Evolutionary conservation across 64 coral and sea anemone species (phyloP).

Genomic region (Acropora tenuis): DNA sequence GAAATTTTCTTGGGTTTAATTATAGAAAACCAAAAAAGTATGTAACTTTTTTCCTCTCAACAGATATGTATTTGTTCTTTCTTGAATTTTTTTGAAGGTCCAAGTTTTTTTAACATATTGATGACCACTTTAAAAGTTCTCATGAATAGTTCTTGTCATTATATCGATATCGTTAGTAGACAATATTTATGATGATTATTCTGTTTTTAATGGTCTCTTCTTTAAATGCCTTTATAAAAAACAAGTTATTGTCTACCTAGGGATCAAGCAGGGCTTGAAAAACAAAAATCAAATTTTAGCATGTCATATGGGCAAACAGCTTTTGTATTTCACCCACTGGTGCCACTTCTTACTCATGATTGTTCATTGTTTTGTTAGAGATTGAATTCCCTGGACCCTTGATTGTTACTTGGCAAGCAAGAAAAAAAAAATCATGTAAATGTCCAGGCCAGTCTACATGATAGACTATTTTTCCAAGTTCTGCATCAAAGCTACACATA

Average conservation of each 20-base stretch:
- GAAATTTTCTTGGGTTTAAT: too few species aligned
- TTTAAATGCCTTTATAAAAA: conserved; percentile 8
- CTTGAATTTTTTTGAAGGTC: background rate
- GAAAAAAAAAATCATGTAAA: background rate
- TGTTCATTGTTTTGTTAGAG: background rate
- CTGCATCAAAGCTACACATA: background rate
- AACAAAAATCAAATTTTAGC: background rate
- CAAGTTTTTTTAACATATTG: conserved; percentile 1
- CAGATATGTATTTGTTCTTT: background rate
- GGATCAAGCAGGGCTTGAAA: background rate
- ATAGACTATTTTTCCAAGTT: background rate
- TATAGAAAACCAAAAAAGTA: background rate
- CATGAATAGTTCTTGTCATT: background rate
- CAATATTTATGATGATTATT: too few species aligned
- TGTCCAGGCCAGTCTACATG: background rate
- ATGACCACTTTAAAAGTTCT: background rate
- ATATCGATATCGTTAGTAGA: too few species aligned
- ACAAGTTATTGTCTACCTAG: conserved; percentile 4
- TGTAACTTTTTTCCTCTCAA: conserved; percentile 16
- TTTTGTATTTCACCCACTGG: background rate
- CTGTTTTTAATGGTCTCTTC: conserved; percentile 8
- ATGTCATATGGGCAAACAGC: conserved; percentile 7
- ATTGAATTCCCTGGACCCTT: conserved; percentile 1
- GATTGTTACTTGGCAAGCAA: background rate
- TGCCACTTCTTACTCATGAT: conserved; percentile 8